Base-by-base conservation (phyloP, 2,113 vertebrate species). In the Otis tarda region DNA sequence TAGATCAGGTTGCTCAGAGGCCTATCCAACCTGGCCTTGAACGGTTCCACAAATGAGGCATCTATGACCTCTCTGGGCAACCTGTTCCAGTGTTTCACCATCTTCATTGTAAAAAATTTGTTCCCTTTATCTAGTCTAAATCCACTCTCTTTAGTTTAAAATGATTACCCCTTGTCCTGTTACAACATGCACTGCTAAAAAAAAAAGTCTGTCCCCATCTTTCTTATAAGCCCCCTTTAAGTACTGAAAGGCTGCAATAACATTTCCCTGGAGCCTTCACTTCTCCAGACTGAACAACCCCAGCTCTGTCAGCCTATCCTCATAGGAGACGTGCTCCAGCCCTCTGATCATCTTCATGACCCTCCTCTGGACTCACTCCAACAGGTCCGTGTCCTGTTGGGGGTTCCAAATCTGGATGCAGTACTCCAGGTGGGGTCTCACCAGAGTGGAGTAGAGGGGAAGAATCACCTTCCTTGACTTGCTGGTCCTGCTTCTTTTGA, bases 401-500 rank as follows among this genome's bases (percentile, higher is more conserved):
- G 15, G 16, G 11, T 21, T 39, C 17, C 37, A 43, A 17, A 68
- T 7, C 9, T 59, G 25, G 7, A 45, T 6, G 13, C 18, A 50
- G 17, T 9, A 31, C 2, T 49, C 10, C 1, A 1, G 11, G 31
- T 60, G 5, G 17, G 28, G 17, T 74, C 4, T 59, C 50, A 60
- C 5, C 3, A 43, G 64, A 64, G 31, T 0, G 3, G 50, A 71
- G n/a, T 15, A 39, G 22, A 57, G 12, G 10, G 37, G 16, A 6
- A 87, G 35, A 75, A 70, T 33, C 18, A 9, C 14, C 12, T 31
- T 24, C 24, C 24, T 65, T 0, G 0, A 16, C 9, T 17, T 83
- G 18, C 47, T 61, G 35, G 10, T 6, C 35, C 33, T 0, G 0
- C 35, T 61, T 20, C 4, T 87, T 79, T 70, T 76, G 31, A 27